Evolutionary conservation across 2,113 vertebrate genomes (phyloP).

Genomic region (Hemiprocne comata): DNA sequence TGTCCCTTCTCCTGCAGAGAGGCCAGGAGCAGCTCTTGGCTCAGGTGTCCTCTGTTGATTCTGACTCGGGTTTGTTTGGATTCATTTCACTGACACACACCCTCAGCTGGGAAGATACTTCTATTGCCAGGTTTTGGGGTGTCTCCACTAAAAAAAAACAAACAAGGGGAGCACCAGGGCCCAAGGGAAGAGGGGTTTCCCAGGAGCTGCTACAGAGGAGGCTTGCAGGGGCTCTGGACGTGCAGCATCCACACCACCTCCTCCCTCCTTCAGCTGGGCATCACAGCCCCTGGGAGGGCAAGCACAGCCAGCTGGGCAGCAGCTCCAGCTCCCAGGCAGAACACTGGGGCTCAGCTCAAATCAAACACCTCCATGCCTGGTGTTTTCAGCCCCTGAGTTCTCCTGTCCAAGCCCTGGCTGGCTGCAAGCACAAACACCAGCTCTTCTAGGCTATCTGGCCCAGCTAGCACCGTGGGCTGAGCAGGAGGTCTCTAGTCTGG

Average conservation of each 20-base stretch:
- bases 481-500: background rate
- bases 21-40: background rate
- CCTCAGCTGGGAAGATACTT: background rate
- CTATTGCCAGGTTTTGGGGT: background rate
- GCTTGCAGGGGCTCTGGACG: background rate
- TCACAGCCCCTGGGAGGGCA: background rate
- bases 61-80: background rate
- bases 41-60: accelerated
- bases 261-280: background rate
- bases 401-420: background rate
- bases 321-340: background rate
- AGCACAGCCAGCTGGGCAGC: accelerated
- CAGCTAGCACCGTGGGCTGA: accelerated
- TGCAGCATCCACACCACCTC: background rate
- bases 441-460: background rate
- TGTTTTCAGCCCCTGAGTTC: background rate
- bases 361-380: accelerated
- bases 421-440: background rate
- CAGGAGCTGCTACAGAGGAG: background rate
- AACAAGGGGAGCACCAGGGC: background rate
- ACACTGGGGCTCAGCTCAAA: background rate
- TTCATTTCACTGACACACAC: too few relatives aligned
- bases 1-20: background rate
- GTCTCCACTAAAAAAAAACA: background rate
- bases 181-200: background rate